phyloP scores from a whole-genome alignment of 2,797 vertebrate species.

The Helostoma temminkii region DNA sequence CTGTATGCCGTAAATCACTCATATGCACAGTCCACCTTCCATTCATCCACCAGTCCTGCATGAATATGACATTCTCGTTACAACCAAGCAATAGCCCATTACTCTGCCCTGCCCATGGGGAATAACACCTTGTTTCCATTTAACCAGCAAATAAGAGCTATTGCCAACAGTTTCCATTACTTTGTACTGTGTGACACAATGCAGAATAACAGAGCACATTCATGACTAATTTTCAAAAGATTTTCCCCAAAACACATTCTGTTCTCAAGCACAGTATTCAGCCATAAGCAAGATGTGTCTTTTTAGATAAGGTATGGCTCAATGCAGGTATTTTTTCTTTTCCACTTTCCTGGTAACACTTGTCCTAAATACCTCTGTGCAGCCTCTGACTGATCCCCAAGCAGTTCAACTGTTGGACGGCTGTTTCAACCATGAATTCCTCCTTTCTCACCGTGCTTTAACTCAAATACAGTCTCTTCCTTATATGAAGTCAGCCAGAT shows the following conservation, averaged over 20 bases:
- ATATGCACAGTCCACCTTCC: conserved; percentile 31
- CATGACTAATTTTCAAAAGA: conserved; percentile 39
- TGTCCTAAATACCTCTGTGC: conserved; percentile 17
- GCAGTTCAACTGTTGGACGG: conserved; percentile 37
- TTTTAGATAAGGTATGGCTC: background rate
- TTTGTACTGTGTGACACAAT: conserved; percentile 31
- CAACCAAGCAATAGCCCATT: conserved; percentile 56
- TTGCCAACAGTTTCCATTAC: conserved; percentile 59
- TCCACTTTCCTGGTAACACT: conserved; percentile 20
- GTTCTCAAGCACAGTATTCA: conserved; percentile 18
- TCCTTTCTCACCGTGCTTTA: conserved; percentile 68
- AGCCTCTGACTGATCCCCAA: conserved; percentile 33
- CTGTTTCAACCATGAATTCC: conserved; percentile 60
- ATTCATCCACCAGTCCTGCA: conserved; percentile 45
- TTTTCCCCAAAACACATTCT: conserved; percentile 19
- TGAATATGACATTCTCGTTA: conserved; percentile 65
- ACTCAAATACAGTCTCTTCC: conserved; percentile 66
- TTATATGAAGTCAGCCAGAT: conserved; percentile 69
- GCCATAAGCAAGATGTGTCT: background rate
- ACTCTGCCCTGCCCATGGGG: conserved; percentile 51
- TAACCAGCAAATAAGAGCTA: conserved; percentile 45
- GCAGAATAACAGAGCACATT: conserved; percentile 28
- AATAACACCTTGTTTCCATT: conserved; percentile 70
- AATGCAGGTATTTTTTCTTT: conserved; percentile 12
- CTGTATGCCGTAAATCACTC: conserved; percentile 48